phyloP scores from a whole-genome alignment of 2,113 vertebrate genomes.

The Epinephelus cyanopodus region DNA sequence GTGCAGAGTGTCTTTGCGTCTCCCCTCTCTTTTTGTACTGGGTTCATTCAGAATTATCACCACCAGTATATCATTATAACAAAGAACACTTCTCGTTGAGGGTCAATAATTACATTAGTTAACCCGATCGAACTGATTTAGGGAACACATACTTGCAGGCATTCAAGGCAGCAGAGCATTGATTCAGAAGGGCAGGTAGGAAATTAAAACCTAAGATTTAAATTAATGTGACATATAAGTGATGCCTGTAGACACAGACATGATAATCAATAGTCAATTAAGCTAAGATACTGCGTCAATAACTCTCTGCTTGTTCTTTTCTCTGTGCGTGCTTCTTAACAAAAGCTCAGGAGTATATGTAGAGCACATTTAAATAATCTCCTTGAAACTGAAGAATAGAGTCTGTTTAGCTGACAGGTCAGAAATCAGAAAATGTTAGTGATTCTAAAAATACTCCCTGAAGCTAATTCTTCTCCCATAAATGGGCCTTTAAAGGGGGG shows the following conservation, averaged over 20 bases:
- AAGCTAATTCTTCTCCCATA: constrained; percentile 66
- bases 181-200: not conserved
- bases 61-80: not conserved
- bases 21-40: not conserved
- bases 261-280: constrained; percentile 36
- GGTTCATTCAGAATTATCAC: constrained; percentile 7
- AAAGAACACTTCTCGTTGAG: not conserved
- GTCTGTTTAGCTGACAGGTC: constrained; percentile 25
- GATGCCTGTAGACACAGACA: not conserved
- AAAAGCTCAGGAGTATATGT: not conserved
- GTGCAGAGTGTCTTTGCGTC: not conserved
- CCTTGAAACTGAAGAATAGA: not conserved
- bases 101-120: constrained; percentile 5
- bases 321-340: not conserved
- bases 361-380: constrained; percentile 3
- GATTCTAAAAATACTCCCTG: constrained; percentile 59
- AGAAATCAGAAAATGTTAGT: constrained; percentile 44
- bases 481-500: constrained; percentile 47
- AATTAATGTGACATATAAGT: constrained; percentile 18
- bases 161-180: constrained; percentile 1
- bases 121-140: constrained; percentile 7
- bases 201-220: constrained; percentile 10
- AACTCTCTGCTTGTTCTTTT: not conserved
- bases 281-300: not conserved
- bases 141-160: constrained; percentile 2